A percentile compares a stretch with the other conserved stretches of the same genome.
These are phyloP conservation scores for Cataglyphis cursor DNA, from an alignment of 2,888 invertebrate genomes.

Conservation along the genomic window DNA sequence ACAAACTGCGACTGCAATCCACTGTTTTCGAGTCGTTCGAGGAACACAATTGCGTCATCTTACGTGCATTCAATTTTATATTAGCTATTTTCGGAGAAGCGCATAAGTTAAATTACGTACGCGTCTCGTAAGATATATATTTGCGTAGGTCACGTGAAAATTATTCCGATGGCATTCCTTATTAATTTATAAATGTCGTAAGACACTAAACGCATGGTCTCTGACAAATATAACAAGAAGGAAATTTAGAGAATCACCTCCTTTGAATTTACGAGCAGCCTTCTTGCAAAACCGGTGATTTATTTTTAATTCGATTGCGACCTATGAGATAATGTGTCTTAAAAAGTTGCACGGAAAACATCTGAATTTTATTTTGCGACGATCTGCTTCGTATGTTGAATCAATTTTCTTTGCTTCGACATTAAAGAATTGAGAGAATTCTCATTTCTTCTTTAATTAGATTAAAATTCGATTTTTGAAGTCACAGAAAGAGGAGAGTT, in stretches of 20 bases:
- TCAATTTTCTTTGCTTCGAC: not conserved
- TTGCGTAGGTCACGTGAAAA: slow-evolving; percentile 32
- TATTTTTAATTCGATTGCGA: slow-evolving; percentile 9
- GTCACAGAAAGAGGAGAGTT: not conserved
- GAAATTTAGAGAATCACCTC: slow-evolving; percentile 15
- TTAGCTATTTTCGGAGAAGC: slow-evolving; percentile 51
- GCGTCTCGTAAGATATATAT: slow-evolving; percentile 8
- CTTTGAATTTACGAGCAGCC: slow-evolving; percentile 18
- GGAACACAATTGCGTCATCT: slow-evolving; percentile 40
- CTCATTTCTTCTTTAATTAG: not conserved
- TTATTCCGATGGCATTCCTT: slow-evolving; percentile 29
- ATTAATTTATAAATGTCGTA: slow-evolving; percentile 34
- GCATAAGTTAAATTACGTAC: slow-evolving; percentile 25
- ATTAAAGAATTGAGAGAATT: not conserved
- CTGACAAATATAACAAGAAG: slow-evolving; percentile 1
- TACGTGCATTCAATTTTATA: slow-evolving; percentile 23
- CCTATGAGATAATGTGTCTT: slow-evolving; percentile 18
- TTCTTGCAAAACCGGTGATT: not conserved
- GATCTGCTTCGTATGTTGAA: not conserved
- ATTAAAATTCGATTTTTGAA: not conserved
- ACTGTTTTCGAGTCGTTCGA: slow-evolving; percentile 33
- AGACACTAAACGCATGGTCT: slow-evolving; percentile 13
- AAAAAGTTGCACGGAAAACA: not conserved
- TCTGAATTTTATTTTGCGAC: not conserved
- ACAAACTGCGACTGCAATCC: slow-evolving; percentile 41